Base-by-base conservation (phyloP, 37 sponge, comb jelly and placozoan species). In the Ephydatia muelleri region DNA sequence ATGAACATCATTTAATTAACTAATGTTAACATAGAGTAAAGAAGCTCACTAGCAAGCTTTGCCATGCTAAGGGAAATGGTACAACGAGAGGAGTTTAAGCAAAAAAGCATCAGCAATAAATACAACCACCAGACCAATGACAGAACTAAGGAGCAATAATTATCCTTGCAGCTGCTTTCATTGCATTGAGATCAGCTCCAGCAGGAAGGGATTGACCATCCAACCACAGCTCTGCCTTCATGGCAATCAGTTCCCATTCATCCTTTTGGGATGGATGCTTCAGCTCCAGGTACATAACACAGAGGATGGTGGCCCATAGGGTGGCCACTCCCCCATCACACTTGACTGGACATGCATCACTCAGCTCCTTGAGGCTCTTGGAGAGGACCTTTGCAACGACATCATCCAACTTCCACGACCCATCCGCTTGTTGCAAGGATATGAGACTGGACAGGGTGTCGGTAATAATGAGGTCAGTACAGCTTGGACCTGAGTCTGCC, bases 171-270 rank as follows among this genome's bases (percentile, higher is more conserved):
- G 27, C 68, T 25, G 0, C 68, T 71, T 38, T 78, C 79, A 77
- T 35, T 5, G 5, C 14, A 38, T 77, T 47, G 39, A 77, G 27
- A 47, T 38, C 48, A 39, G 40, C 48, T 23, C 78, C 48, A 47
- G 81, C 29, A 34, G 68, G 67, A 21, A 80, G 68, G 68, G 68
- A 32, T 25, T 66, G 81, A n/a, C 36, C 68, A 32, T 80, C 31
- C 29, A 82, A 49, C 88, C 88, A 87, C 32, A 26, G 36, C 26
- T 87, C 82, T 37, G 88, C 88, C 67, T 87, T 87, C 82, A 82
- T 82, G 47, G 83, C 82, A 25, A 87, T 57, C 49, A 87, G 77
- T 40, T 87, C 88, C 88, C 82, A 82, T 57, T 87, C 88, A 76
- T 87, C 88, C 26, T 68, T 68, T 31, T 69, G 82, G 13, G 47